Evolutionary conservation across 2,113 vertebrate genomes (phyloP), one percentile per base, ranked within the genome.

Genomic region (Pedetes capensis): DNA sequence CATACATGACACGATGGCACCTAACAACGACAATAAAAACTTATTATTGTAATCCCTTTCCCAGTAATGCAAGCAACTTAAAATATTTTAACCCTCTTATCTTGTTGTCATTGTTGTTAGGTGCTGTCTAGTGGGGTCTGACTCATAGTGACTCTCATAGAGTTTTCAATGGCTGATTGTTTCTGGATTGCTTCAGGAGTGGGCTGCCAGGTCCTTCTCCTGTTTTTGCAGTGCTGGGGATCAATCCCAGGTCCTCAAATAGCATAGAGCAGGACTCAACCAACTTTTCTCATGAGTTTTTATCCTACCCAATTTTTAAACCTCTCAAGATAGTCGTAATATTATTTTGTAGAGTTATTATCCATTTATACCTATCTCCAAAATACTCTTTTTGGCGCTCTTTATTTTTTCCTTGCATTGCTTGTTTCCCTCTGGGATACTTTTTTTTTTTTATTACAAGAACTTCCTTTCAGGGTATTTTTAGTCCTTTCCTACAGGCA

Each of bases 241-340:
- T n/a, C n/a, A n/a, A n/a, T n/a, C n/a, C n/a, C n/a, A n/a, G n/a
- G n/a, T n/a, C n/a, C n/a, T n/a, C n/a, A n/a, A n/a, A n/a, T n/a
- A n/a, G n/a, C n/a, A n/a, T n/a, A n/a, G n/a, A n/a, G n/a, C n/a
- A n/a, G n/a, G n/a, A n/a, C n/a, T n/a, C n/a, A n/a, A n/a, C n/a
- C n/a, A n/a, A n/a, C n/a, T 95, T 93, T 89, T 79, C 27, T 61
- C 44, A 90, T 76, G 25, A 37, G 87, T 78, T 55, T 55, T 92
- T 92, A 84, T 80, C 85, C 39, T 63, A 25, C 8, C 20, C n/a
- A 74, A 92, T 61, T 79, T 91, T 94, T 37, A 66, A 80, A 23
- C 22, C 23, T 17, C 22, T 47, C 5, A 55, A 91, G 8, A 23
- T 75, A 44, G 4, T 88, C 32, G 39, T 68, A 89, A 23, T 83